Evolutionary conservation across 2,888 invertebrate genomes (phyloP), one percentile per base, ranked within the genome.

Genomic region (Serrognathus titanus): DNA sequence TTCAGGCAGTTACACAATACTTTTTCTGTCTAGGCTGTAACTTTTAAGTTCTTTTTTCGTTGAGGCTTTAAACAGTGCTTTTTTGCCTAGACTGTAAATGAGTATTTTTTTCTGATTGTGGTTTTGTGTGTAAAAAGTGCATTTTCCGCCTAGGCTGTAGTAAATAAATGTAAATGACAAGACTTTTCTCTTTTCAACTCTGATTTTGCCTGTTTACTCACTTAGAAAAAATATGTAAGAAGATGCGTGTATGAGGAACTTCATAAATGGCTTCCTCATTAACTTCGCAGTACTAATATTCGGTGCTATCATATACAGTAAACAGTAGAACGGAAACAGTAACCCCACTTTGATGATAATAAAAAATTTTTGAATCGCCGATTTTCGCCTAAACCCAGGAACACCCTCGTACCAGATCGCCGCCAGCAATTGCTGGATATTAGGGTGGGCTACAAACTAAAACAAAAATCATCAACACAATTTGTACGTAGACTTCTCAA

Each of bases 371-470:
- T 88, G 84, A 40, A 85, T 69, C 8, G 88, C 80, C 11, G 87
- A 85, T 80, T 92, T 91, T 37, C 95, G 83, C 9, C 96, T 83
- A 79, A 97, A 97, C 1, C 95, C 95, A 0, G 96, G 96, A 20
- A 97, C 85, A 0, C 96, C 97, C 67, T 96, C 95, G 76, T 96
- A 96, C 96, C 97, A 97, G 66, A 97, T 86, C 0, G 94, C 85
- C 0, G 94, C 92, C 37, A 96, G 78, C 4, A 96, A 81, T 76
- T 97, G 96, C 75, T 97, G 96, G 66, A 96, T 92, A 76, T 94
- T 94, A 2, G 96, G 90, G 78, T 97, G 96, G n/a, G 95, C 90
- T 51, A 95, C 94, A 75, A 96, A 95, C 92, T 92, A 79, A 20
- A 60, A 45, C 48, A 57, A 16, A 5, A 31, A 31, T 16, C 16